A percentile compares a stretch with the other conserved stretches of the same genome.
These are phyloP conservation scores for Trichonephila inaurata DNA, from an alignment of 1,140 invertebrate genomes.

Conservation along the genomic window DNA sequence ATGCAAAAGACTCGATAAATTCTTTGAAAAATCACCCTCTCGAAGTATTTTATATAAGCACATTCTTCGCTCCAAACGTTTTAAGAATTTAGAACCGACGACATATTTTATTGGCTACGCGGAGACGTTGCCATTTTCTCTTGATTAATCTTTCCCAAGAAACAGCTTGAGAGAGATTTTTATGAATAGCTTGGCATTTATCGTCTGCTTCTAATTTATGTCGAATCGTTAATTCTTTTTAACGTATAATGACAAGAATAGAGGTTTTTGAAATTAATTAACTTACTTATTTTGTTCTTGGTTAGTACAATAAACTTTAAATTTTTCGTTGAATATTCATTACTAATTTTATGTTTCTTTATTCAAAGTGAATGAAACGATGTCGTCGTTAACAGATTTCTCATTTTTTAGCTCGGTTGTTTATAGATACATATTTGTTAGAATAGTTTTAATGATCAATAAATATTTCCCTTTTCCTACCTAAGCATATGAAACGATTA, in stretches of 20 bases:
- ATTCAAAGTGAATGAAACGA: neutral
- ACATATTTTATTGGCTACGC: slow-evolving; percentile 59
- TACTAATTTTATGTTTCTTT: neutral
- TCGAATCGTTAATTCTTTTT: slow-evolving; percentile 46
- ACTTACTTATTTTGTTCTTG: slow-evolving; percentile 6
- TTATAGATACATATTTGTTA: too few relatives aligned
- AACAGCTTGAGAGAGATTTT: slow-evolving; percentile 61
- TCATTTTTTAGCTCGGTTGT: too few relatives aligned
- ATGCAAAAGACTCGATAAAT: slow-evolving; percentile 48
- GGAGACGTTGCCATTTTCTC: slow-evolving; percentile 13
- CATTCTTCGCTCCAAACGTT: neutral
- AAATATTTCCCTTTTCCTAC: neutral
- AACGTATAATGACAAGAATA: slow-evolving; percentile 31
- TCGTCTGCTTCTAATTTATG: slow-evolving; percentile 48
- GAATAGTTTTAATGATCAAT: too few relatives aligned
- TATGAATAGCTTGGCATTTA: slow-evolving; percentile 53
- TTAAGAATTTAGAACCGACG: neutral
- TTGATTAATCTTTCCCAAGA: slow-evolving; percentile 49
- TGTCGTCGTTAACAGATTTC: neutral
- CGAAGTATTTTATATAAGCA: slow-evolving; percentile 21
- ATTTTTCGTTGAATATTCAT: slow-evolving; percentile 36
- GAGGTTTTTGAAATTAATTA: slow-evolving; percentile 34
- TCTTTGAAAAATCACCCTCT: slow-evolving; percentile 43
- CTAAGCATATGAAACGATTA: too few relatives aligned
- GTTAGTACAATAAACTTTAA: slow-evolving; percentile 1